phyloP scores from a whole-genome alignment of 2,888 invertebrate species.

The Nemotelus pantherinus region DNA sequence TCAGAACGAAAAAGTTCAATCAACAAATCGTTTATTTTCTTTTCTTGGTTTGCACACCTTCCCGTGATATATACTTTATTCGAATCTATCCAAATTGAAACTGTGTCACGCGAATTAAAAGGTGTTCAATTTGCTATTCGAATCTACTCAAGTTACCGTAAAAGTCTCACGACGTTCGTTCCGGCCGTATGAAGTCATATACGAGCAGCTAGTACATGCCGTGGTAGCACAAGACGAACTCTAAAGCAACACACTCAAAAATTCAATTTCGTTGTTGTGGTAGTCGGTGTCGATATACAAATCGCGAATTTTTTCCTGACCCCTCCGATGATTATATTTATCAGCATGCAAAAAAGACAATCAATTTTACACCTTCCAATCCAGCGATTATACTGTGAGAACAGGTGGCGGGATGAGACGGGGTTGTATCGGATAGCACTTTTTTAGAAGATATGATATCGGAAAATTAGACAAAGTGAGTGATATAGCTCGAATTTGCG shows the following conservation, averaged over 20 bases:
- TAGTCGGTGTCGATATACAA: too few species aligned
- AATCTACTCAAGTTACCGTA: constrained; percentile 23
- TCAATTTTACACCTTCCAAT: constrained; percentile 41
- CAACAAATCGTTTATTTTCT: too few species aligned
- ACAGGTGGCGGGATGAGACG: background rate
- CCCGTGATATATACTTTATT: background rate
- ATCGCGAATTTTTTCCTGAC: too few species aligned
- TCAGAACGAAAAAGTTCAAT: background rate
- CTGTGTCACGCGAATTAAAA: constrained; percentile 23
- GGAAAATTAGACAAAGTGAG: too few species aligned
- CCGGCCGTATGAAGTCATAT: too few species aligned
- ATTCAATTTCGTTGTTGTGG: too few species aligned
- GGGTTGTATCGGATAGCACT: background rate
- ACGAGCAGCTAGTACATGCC: too few species aligned
- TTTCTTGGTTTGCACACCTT: constrained; percentile 2
- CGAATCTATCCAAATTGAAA: constrained; percentile 27
- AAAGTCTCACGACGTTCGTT: background rate
- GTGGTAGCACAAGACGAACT: too few species aligned
- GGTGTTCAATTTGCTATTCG: background rate
- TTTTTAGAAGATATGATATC: background rate
- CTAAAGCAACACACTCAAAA: too few species aligned
- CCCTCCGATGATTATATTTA: too few species aligned
- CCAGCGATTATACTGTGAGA: constrained; percentile 3
- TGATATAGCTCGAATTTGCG: too few species aligned
- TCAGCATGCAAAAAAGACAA: constrained; percentile 2